phyloP scores from a whole-genome alignment of 2,113 vertebrate species.

The Anas platyrhynchos region DNA sequence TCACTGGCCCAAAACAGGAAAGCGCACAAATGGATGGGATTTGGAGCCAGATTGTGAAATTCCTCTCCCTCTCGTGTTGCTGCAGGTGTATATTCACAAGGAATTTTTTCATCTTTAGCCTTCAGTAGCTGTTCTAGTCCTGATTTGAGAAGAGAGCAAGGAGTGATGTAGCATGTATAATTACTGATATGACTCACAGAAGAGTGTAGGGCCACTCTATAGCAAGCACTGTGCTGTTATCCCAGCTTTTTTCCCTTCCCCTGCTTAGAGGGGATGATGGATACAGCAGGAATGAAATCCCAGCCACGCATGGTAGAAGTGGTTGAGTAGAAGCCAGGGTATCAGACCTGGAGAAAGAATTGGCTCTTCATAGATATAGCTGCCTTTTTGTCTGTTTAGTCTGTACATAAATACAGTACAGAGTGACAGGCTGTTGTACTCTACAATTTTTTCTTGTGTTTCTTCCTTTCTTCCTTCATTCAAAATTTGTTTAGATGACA shows the following conservation, averaged over 20 bases:
- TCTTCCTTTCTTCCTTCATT: background rate
- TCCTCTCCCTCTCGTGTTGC: background rate
- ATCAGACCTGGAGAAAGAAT: background rate
- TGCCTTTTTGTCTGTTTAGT: background rate
- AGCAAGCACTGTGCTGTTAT: rapidly evolving
- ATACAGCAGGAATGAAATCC: background rate
- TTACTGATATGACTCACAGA: background rate
- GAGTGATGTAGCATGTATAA: background rate
- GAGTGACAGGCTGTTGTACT: background rate
- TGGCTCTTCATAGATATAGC: background rate
- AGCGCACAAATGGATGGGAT: background rate
- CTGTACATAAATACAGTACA: background rate
- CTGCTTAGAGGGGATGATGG: background rate
- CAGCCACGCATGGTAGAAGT: background rate
- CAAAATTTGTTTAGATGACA: background rate
- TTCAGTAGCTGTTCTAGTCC: background rate
- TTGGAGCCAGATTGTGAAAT: background rate
- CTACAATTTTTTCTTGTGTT: background rate
- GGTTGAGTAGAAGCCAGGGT: background rate
- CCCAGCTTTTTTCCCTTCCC: background rate
- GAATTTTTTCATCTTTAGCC: background rate
- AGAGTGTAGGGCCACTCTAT: background rate
- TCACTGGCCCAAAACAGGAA: background rate
- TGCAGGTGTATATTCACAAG: background rate
- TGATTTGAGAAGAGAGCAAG: background rate